Evolutionary conservation across 1,140 invertebrate genomes (phyloP).

Genomic region (Scaptodrosophila lebanonensis): DNA sequence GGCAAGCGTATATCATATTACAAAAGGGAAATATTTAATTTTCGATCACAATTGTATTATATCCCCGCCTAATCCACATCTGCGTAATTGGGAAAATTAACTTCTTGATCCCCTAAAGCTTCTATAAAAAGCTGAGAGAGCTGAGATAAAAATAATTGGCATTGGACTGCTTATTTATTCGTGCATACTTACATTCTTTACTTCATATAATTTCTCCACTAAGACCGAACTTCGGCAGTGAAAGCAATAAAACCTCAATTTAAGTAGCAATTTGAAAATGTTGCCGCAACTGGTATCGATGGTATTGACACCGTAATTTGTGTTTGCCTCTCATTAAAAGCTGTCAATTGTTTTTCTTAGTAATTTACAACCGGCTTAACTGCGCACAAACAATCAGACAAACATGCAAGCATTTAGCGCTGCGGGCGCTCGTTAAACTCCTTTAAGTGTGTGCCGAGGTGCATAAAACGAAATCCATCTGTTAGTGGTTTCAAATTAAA

Average conservation of each 20-base stretch:
- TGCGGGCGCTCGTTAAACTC: conserved; percentile 9
- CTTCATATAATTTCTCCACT: too few relatives aligned
- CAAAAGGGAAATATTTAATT: too few relatives aligned
- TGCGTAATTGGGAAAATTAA: too few relatives aligned
- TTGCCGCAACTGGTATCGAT: conserved; percentile 9
- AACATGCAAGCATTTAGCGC: not conserved
- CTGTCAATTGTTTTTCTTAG: conserved; percentile 63
- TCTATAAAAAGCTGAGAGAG: too few relatives aligned
- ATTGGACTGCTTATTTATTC: too few relatives aligned
- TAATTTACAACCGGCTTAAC: conserved; percentile 45
- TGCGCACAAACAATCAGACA: not conserved
- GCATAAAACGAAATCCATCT: conserved; percentile 21
- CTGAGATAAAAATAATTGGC: too few relatives aligned
- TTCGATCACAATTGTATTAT: too few relatives aligned
- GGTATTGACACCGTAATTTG: conserved; percentile 39
- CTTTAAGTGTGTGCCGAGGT: conserved; percentile 32
- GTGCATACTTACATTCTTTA: too few relatives aligned
- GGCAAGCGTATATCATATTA: too few relatives aligned
- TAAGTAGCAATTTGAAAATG: conserved; percentile 39
- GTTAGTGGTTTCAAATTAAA: conserved; percentile 39
- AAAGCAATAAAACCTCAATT: conserved; percentile 22
- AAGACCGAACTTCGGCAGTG: too few relatives aligned
- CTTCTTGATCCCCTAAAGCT: too few relatives aligned
- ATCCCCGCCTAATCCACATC: too few relatives aligned
- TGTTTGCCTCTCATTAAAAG: conserved; percentile 57